These are phyloP conservation scores for Cherax destructor DNA, from an alignment of 1,140 invertebrate species.

Conservation along the genomic window DNA sequence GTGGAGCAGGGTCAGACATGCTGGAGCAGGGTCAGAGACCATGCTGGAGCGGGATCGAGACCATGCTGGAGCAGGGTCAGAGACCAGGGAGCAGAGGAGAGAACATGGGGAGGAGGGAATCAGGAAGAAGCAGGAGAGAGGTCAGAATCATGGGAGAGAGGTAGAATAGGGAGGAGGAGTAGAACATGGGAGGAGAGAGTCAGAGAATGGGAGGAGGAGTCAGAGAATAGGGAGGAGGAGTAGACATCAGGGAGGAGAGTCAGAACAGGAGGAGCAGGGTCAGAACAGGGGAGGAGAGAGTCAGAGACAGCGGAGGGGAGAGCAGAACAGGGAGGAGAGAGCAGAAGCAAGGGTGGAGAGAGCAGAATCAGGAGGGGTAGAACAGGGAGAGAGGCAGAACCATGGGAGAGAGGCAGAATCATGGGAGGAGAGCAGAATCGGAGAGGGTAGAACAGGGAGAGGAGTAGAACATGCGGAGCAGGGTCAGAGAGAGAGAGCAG, in stretches of 20 bases:
- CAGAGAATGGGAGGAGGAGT: not conserved
- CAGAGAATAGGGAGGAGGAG: not conserved
- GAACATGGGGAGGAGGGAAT: too few relatives aligned
- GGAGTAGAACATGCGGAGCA: slow-evolving; percentile 1
- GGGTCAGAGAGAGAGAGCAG: not conserved
- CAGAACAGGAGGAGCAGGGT: not conserved
- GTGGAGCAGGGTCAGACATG: too few relatives aligned
- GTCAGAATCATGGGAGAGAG: too few relatives aligned
- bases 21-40: too few relatives aligned
- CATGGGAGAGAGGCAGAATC: not conserved
- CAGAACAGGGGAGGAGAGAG: not conserved
- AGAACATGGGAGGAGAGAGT: not conserved
- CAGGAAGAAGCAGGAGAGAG: too few relatives aligned
- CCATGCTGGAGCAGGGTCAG: too few relatives aligned
- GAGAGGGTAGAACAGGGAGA: not conserved
- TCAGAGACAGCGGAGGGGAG: not conserved
- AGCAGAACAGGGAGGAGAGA: slow-evolving; percentile 44
- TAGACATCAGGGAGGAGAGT: not conserved
- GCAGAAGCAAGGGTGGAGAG: slow-evolving; percentile 50
- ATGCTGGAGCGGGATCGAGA: too few relatives aligned
- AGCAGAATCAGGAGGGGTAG: not conserved
- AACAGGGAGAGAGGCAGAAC: too few relatives aligned
- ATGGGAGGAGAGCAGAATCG: too few relatives aligned
- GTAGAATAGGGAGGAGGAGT: too few relatives aligned
- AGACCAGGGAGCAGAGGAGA: too few relatives aligned